A percentile compares a stretch with the other conserved stretches of the same genome.
Evolutionary conservation across 2,888 invertebrate species (phyloP).

Genomic region (Crossocerus cetratus): DNA sequence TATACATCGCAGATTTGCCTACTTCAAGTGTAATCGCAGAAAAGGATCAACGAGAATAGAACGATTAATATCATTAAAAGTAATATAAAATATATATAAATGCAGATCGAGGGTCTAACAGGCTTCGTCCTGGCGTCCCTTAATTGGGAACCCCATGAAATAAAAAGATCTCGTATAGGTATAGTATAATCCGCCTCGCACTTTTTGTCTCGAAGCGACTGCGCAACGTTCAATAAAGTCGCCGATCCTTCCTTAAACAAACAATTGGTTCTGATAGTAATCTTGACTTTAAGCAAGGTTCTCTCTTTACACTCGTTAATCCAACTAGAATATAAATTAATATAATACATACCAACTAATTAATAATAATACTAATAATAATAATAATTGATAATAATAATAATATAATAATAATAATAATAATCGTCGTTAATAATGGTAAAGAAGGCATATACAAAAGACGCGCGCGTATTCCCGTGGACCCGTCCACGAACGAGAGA

Average conservation of each 20-base stretch:
- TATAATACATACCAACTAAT: slow-evolving; percentile 58
- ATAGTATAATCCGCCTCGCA: not conserved
- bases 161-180: no score
- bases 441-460: slow-evolving; percentile 62
- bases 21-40: no score
- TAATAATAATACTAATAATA: slow-evolving; percentile 32
- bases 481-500: slow-evolving; percentile 66
- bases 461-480: slow-evolving; percentile 55
- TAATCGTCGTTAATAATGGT: slow-evolving; percentile 11
- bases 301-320: slow-evolving; percentile 36
- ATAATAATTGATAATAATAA: not conserved
- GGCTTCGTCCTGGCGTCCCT: no score
- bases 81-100: slow-evolving; percentile 1
- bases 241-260: not conserved
- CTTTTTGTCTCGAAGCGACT: not conserved
- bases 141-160: no score
- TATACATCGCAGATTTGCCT: no score
- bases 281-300: slow-evolving; percentile 58
- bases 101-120: not conserved
- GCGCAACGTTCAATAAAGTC: not conserved
- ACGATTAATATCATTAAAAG: not conserved
- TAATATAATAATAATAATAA: slow-evolving; percentile 29
- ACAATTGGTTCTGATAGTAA: slow-evolving; percentile 49
- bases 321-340: slow-evolving; percentile 54
- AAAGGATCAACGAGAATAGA: slow-evolving; percentile 3